Percentiles rank a stretch among this genome's conserved stretches.
phyloP scores from a whole-genome alignment of 2,797 vertebrate species.

The Microcaecilia unicolor region DNA sequence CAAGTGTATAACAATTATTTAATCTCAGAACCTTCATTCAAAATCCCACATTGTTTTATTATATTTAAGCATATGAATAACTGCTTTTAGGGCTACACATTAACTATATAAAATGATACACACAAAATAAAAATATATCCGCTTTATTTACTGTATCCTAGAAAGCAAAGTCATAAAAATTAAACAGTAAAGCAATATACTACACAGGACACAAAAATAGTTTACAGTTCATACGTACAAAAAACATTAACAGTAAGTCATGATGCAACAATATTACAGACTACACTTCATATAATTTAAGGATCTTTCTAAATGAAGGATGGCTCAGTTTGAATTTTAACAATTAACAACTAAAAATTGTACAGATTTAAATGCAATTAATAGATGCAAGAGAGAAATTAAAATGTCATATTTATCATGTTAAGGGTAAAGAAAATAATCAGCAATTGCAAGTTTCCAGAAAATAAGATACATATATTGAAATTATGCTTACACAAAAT shows the following conservation, averaged over 20 bases:
- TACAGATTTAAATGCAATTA: slow-evolving; percentile 41
- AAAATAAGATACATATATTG: no score
- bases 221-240: slow-evolving; percentile 32
- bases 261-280: slow-evolving; percentile 33
- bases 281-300: slow-evolving; percentile 24
- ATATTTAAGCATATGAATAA: no score
- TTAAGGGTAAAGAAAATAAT: no score
- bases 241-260: slow-evolving; percentile 24
- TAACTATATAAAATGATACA: slow-evolving; percentile 14
- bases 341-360: slow-evolving; percentile 29
- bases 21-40: no score
- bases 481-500: no score
- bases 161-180: slow-evolving; percentile 63
- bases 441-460: no score
- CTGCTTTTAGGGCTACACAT: no score
- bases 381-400: slow-evolving; percentile 34
- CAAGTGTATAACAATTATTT: no score
- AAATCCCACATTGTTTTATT: no score
- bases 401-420: no score
- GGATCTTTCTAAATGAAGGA: slow-evolving; percentile 41
- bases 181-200: slow-evolving; percentile 49
- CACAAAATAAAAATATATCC: slow-evolving; percentile 59
- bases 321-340: slow-evolving; percentile 48
- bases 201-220: slow-evolving; percentile 46
- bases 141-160: slow-evolving; percentile 65